Conservation (phyloP, 2,113 vertebrate genomes). For the Hepsetus odoe region DNA sequence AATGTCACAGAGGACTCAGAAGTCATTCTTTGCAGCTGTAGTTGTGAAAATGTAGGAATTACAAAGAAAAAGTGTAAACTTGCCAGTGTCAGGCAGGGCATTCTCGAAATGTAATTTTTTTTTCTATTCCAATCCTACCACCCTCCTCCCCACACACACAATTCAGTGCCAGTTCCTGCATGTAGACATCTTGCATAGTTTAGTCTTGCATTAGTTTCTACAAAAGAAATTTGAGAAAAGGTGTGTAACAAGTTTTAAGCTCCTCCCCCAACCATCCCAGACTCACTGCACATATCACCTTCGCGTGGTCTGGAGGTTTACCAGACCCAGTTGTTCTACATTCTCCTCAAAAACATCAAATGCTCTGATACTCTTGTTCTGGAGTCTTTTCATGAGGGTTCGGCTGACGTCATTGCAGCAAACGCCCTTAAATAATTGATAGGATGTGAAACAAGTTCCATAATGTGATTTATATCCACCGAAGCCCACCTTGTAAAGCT, state of each 20-base stretch:
- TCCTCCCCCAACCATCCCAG: too few relatives aligned
- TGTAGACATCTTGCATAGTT: background rate
- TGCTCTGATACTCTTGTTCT: background rate
- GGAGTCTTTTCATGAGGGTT: background rate
- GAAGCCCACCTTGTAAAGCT: background rate
- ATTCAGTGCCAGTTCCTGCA: background rate
- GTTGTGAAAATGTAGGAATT: background rate
- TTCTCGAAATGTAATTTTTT: background rate
- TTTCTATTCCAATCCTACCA: background rate
- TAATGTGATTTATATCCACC: conserved; percentile 14
- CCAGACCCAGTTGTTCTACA: background rate
- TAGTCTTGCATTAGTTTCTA: background rate
- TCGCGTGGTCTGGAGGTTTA: background rate
- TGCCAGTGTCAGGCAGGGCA: background rate
- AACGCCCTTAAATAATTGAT: conserved; percentile 9
- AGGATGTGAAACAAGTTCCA: conserved; percentile 1
- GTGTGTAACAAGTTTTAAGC: background rate
- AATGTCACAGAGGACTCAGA: background rate
- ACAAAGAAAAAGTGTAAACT: background rate
- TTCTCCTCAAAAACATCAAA: background rate
- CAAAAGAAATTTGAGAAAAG: background rate
- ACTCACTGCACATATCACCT: background rate
- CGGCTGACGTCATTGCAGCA: background rate
- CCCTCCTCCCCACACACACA: too few relatives aligned
- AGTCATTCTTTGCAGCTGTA: background rate